Evolutionary conservation across 1,140 invertebrate genomes (phyloP).

Genomic region (Episyrphus balteatus): DNA sequence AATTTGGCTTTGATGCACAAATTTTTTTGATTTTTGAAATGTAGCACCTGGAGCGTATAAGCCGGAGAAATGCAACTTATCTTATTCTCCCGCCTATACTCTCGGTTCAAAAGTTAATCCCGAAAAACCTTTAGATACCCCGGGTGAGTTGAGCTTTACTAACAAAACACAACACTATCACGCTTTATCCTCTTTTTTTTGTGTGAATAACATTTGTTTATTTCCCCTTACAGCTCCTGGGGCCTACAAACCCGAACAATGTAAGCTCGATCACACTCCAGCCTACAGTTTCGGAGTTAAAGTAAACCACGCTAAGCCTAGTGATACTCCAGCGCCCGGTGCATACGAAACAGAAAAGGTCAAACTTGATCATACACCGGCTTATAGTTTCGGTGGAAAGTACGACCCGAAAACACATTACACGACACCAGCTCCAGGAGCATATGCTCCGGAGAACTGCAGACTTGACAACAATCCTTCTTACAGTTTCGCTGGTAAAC

Average conservation of each 20-base stretch:
- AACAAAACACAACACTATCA: too few relatives aligned
- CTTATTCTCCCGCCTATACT: conserved; percentile 40
- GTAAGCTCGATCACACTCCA: conserved; percentile 39
- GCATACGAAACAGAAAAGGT: conserved; percentile 49
- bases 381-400: conserved; percentile 46
- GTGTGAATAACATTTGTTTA: neutral
- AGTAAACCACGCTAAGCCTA: conserved; percentile 48
- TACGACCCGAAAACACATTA: conserved; percentile 14
- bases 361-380: conserved; percentile 47
- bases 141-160: conserved; percentile 21
- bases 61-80: conserved; percentile 42
- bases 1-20: conserved; percentile 45
- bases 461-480: conserved; percentile 43
- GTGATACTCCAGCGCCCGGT: conserved; percentile 48
- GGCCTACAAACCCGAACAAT: conserved; percentile 48
- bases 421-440: conserved; percentile 50
- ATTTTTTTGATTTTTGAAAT: conserved; percentile 43
- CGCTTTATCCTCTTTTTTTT: neutral
- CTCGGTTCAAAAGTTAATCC: conserved; percentile 39
- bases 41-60: conserved; percentile 44
- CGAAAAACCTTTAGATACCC: conserved; percentile 27
- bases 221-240: conserved; percentile 39
- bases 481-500: conserved; percentile 44
- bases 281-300: conserved; percentile 40
- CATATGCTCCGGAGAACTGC: conserved; percentile 68